phyloP scores from a whole-genome alignment of 1,140 invertebrate species.

The Episyrphus balteatus region DNA sequence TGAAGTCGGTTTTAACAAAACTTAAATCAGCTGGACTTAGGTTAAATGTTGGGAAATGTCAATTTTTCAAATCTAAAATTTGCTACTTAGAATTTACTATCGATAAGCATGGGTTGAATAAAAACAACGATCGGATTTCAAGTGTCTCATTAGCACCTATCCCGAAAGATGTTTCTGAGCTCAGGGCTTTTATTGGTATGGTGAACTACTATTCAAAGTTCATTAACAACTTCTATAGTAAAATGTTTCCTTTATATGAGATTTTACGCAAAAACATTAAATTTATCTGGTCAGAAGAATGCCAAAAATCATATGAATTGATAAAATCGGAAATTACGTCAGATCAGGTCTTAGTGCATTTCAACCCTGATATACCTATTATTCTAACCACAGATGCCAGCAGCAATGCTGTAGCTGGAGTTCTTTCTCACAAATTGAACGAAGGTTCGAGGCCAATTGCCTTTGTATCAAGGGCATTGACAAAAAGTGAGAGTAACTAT shows the following conservation, averaged over 20 bases:
- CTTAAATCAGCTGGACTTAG: conserved; percentile 11
- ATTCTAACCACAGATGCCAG: conserved; percentile 10
- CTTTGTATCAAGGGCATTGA: conserved; percentile 37
- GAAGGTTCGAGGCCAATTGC: conserved; percentile 33
- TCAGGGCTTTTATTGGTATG: conserved; percentile 28
- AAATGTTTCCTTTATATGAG: conserved; percentile 15
- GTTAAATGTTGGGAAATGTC: conserved; percentile 20
- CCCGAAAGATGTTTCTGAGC: conserved; percentile 19
- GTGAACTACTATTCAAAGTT: conserved; percentile 28
- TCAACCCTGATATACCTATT: conserved; percentile 10
- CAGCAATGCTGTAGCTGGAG: conserved; percentile 7
- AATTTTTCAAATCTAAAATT: conserved; percentile 19
- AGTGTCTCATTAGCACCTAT: conserved; percentile 12
- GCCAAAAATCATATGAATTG: conserved; percentile 14
- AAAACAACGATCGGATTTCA: conserved; percentile 11
- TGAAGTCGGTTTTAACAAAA: conserved; percentile 4
- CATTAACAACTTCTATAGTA: conserved; percentile 20
- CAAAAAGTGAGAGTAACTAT: conserved; percentile 38
- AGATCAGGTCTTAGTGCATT: conserved; percentile 9
- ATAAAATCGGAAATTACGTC: conserved; percentile 20
- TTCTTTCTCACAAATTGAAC: conserved; percentile 9
- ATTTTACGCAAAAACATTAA: conserved; percentile 18
- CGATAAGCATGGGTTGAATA: conserved; percentile 15
- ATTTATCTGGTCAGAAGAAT: conserved; percentile 16
- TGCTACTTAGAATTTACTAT: conserved; percentile 21